These are phyloP conservation scores for Hemiprocne comata DNA, from an alignment of 2,113 vertebrate genomes.

Conservation along the genomic window DNA sequence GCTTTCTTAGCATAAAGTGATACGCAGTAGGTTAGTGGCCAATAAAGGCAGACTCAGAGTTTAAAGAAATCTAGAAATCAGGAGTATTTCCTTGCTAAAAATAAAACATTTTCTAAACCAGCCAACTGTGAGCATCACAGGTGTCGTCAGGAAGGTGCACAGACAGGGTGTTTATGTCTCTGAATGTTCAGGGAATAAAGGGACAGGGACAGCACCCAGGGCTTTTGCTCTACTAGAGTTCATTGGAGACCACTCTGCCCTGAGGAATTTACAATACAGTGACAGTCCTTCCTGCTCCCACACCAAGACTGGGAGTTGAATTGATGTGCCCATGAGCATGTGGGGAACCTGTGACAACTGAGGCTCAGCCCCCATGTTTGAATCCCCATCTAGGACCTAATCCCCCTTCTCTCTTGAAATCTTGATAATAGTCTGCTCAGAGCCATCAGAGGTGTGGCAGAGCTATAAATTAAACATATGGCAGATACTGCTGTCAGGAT, in stretches of 20 bases:
- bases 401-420: background rate
- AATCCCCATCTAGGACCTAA: background rate
- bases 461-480: background rate
- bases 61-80: background rate
- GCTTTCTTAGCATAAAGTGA: background rate
- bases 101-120: background rate
- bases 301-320: background rate
- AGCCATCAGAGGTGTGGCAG: background rate
- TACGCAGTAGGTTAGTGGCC: background rate
- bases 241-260: background rate
- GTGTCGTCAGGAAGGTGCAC: background rate
- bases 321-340: background rate
- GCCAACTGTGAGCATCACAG: background rate
- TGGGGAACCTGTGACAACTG: background rate
- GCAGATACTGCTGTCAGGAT: background rate
- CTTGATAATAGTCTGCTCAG: background rate
- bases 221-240: background rate
- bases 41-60: background rate
- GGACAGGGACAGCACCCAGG: background rate
- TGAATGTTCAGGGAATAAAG: background rate
- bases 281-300: background rate
- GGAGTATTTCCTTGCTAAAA: background rate
- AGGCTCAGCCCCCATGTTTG: background rate
- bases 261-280: background rate
- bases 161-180: background rate